phyloP scores from a whole-genome alignment of 2,797 vertebrate species.

The Lithobates sylvaticus region DNA sequence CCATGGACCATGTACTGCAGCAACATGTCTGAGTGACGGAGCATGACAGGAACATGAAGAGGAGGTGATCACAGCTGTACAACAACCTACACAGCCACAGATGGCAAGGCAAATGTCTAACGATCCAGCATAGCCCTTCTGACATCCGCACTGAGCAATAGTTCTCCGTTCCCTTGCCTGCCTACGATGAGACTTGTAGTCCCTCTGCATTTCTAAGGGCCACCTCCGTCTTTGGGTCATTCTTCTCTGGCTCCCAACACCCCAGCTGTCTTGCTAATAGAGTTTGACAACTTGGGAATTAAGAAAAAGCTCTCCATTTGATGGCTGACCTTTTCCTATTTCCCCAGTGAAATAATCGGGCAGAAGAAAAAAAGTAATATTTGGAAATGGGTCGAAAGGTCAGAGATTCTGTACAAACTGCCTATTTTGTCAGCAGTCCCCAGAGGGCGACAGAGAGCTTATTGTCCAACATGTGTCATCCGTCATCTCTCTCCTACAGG shows the following conservation, averaged over 20 bases:
- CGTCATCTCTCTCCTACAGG: neutral
- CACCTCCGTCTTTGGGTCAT: neutral
- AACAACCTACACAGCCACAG: slow-evolving; percentile 8
- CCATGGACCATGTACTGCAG: neutral
- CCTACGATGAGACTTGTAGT: neutral
- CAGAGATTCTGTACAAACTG: slow-evolving; percentile 23
- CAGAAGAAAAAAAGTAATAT: slow-evolving; percentile 57
- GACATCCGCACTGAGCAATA: neutral
- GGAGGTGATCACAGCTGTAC: neutral
- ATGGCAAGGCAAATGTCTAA: slow-evolving; percentile 19
- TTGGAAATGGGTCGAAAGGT: slow-evolving; percentile 55
- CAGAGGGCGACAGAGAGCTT: slow-evolving; percentile 20
- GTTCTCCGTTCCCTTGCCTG: neutral
- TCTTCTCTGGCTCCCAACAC: no score
- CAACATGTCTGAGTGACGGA: slow-evolving; percentile 38
- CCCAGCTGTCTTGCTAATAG: slow-evolving; percentile 29
- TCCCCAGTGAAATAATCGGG: slow-evolving; percentile 58
- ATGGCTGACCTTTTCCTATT: slow-evolving; percentile 63
- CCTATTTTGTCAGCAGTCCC: slow-evolving; percentile 49
- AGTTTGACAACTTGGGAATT: slow-evolving; percentile 33
- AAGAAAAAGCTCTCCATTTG: slow-evolving; percentile 49
- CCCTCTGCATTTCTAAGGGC: neutral
- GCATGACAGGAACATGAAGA: slow-evolving; percentile 43
- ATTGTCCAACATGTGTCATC: slow-evolving; percentile 18
- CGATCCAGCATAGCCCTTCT: neutral